Evolutionary conservation across 2,113 vertebrate genomes (phyloP).

Genomic region (Nothocercus nigrocapillus): DNA sequence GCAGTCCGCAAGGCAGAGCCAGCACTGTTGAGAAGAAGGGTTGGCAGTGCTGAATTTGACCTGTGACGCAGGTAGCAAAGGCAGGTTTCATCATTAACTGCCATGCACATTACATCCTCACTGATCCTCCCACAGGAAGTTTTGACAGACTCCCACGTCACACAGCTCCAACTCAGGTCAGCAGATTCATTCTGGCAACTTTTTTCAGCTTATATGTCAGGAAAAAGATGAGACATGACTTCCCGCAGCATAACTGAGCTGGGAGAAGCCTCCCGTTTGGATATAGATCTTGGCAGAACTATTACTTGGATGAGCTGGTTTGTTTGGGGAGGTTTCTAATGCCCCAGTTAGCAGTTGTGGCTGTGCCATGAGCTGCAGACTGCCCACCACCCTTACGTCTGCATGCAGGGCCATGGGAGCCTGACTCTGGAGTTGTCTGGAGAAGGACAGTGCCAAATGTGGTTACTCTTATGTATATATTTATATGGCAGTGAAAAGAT

Average conservation of each 20-base stretch:
- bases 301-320: neutral
- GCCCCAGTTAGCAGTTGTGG: neutral
- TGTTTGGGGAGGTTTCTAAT: neutral
- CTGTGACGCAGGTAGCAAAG: neutral
- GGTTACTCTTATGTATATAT: neutral
- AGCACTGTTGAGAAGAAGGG: neutral
- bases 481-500: neutral
- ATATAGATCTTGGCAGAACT: neutral
- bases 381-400: neutral
- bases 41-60: slow-evolving; percentile 17
- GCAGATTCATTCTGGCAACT: neutral
- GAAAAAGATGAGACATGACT: neutral
- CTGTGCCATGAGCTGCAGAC: neutral
- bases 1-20: slow-evolving; percentile 22
- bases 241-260: neutral
- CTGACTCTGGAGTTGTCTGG: neutral
- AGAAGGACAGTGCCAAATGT: neutral
- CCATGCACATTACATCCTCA: neutral
- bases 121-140: neutral
- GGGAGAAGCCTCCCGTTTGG: neutral
- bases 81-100: neutral
- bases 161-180: neutral
- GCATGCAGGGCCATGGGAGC: neutral
- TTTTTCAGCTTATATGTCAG: neutral
- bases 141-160: slow-evolving; percentile 5